Percentiles rank a stretch among this genome's conserved stretches.
Conservation (phyloP, 2,797 vertebrate genomes). For the Threskiornis aethiopicus region DNA sequence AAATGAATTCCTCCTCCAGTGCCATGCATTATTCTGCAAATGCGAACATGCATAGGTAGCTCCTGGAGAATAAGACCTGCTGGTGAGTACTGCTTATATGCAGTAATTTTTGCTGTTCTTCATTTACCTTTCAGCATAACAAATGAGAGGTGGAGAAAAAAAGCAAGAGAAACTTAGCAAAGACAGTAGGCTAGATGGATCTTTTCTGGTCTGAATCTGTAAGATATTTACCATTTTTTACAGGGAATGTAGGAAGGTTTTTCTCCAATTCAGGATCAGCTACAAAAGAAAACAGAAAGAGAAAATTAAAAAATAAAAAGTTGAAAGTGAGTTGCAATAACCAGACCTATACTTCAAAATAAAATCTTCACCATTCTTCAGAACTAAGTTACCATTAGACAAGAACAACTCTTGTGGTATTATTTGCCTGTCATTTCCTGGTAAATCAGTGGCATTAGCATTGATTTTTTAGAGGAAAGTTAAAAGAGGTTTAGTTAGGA, state of each 20-base stretch:
- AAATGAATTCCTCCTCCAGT: background rate
- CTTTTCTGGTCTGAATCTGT: background rate
- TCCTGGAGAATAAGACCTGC: background rate
- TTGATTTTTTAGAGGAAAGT: conserved; percentile 73
- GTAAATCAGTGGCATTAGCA: conserved; percentile 78
- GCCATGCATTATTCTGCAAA: no score
- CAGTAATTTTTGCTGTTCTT: background rate
- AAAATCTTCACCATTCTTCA: conserved; percentile 14
- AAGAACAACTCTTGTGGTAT: conserved; percentile 49
- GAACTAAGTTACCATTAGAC: conserved; percentile 60
- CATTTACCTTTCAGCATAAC: background rate
- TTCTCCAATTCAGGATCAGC: background rate
- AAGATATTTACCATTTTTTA: background rate
- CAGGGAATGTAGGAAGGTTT: background rate
- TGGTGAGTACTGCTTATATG: background rate
- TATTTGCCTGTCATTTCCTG: conserved; percentile 72
- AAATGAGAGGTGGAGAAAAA: background rate
- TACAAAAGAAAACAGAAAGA: background rate
- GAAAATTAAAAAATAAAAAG: background rate
- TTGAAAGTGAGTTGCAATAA: background rate
- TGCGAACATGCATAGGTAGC: background rate
- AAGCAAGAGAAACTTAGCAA: background rate
- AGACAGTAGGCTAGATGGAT: background rate
- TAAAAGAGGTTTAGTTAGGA: conserved; percentile 77
- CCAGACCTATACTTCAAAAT: conserved; percentile 19